These are phyloP conservation scores for Vulpes vulpes DNA, from an alignment of 2,113 vertebrate species.

Conservation along the genomic window DNA sequence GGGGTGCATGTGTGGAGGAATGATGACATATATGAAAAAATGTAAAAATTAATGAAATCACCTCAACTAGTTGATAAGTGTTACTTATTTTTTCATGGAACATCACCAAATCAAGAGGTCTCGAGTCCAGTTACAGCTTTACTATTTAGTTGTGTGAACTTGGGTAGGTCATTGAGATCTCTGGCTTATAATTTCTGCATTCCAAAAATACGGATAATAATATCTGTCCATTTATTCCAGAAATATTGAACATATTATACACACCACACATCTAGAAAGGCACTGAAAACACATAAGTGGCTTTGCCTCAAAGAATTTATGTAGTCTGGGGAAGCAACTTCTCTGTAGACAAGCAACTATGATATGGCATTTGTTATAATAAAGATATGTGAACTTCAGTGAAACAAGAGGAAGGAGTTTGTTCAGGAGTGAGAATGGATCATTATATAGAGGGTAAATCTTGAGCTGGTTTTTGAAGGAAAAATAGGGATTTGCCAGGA, in stretches of 20 bases:
- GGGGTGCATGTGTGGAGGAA: not conserved
- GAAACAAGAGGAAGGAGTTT: not conserved
- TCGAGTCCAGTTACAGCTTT: slow-evolving; percentile 19
- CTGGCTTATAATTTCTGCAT: not conserved
- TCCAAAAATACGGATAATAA: not conserved
- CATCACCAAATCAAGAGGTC: not conserved
- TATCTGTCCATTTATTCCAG: not conserved
- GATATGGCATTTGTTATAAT: not conserved
- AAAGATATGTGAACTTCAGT: not conserved
- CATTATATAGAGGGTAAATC: not conserved
- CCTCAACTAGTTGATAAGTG: not conserved
- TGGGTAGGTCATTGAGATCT: not conserved
- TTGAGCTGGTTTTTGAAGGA: slow-evolving; percentile 26
- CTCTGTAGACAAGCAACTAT: not conserved
- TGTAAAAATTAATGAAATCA: not conserved
- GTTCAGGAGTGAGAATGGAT: not conserved
- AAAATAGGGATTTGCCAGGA: not conserved
- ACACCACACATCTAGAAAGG: not conserved
- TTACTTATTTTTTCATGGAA: slow-evolving; percentile 6
- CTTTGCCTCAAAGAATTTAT: slow-evolving; percentile 2
- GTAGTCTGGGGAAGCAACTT: not conserved
- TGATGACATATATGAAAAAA: not conserved
- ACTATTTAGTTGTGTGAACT: not conserved
- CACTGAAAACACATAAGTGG: not conserved
- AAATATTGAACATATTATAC: not conserved